These are phyloP conservation scores for Podiceps cristatus DNA, from an alignment of 2,113 vertebrate species.

Conservation along the genomic window DNA sequence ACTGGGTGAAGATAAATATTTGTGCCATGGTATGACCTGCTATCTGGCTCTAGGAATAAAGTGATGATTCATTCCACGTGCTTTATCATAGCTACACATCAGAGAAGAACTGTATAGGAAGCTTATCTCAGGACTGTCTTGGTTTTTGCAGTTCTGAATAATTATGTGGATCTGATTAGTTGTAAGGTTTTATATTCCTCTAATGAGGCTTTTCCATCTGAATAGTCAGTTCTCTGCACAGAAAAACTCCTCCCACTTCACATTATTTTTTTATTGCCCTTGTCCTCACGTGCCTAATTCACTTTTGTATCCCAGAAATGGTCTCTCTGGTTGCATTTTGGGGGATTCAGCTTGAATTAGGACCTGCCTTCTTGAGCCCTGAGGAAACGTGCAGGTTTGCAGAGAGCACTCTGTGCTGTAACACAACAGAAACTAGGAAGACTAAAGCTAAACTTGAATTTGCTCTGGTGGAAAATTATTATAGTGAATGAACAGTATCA, in stretches of 20 bases:
- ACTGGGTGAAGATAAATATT: neutral
- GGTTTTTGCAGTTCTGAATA: neutral
- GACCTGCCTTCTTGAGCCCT: neutral
- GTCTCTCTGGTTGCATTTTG: neutral
- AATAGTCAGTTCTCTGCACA: neutral
- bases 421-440: neutral
- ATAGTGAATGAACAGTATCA: neutral
- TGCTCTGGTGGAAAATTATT: neutral
- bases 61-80: neutral
- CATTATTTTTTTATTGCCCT: neutral
- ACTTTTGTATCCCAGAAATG: neutral
- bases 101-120: neutral
- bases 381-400: neutral
- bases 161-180: neutral
- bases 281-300: neutral
- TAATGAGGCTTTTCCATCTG: neutral
- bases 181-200: neutral
- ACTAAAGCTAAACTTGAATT: neutral
- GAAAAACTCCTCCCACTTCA: neutral
- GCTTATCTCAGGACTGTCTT: neutral
- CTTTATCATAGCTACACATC: neutral
- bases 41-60: neutral
- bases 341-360: neutral
- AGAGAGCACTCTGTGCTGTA: neutral
- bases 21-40: neutral